These are phyloP conservation scores for Caenorhabditis becei DNA, from an alignment of 2,888 invertebrate genomes.

Conservation along the genomic window DNA sequence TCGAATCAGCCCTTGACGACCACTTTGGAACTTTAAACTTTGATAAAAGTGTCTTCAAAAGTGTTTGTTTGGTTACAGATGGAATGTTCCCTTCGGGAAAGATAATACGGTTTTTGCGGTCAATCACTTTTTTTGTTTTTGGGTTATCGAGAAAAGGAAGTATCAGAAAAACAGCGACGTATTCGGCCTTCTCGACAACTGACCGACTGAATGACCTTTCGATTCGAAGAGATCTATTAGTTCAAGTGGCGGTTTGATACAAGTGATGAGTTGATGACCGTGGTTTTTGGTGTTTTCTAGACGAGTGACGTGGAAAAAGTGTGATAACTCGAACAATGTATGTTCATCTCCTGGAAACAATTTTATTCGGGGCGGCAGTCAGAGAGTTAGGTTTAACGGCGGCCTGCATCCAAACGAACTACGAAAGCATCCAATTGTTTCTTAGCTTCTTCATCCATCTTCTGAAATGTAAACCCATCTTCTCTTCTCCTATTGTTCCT, in stretches of 20 bases:
- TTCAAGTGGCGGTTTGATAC: slow-evolving; percentile 11
- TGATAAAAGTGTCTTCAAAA: background rate
- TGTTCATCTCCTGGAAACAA: no score
- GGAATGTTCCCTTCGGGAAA: background rate
- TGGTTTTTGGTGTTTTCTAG: slow-evolving; percentile 4
- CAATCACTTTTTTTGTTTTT: background rate
- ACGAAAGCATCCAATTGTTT: no score
- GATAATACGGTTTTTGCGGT: background rate
- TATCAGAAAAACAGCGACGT: background rate
- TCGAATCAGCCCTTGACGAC: background rate
- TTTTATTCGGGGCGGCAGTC: no score
- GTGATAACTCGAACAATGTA: no score
- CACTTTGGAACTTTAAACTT: background rate
- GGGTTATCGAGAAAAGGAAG: background rate
- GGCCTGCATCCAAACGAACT: no score
- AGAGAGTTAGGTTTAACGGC: no score
- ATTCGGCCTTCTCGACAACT: background rate
- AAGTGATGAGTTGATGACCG: background rate
- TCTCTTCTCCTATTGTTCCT: no score
- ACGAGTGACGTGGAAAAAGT: no score
- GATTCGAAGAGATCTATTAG: background rate
- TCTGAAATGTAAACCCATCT: no score
- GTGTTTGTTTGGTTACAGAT: background rate
- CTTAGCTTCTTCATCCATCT: no score
- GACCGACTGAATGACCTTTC: slow-evolving; percentile 10